phyloP scores from a whole-genome alignment of 2,113 vertebrate species.

The Psilopogon haemacephalus region DNA sequence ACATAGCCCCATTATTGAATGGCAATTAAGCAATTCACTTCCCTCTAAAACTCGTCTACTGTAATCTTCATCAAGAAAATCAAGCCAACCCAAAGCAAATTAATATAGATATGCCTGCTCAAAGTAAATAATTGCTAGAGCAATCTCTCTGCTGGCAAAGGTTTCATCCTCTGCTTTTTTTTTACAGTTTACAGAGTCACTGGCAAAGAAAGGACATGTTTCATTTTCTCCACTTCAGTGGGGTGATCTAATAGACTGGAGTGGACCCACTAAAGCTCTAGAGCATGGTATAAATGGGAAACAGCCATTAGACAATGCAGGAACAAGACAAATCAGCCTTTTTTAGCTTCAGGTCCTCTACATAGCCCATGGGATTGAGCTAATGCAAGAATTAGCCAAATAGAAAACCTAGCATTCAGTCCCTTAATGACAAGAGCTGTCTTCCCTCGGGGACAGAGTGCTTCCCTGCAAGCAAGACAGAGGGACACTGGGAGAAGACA shows the following conservation, averaged over 20 bases:
- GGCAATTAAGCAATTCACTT: slow-evolving; percentile 53
- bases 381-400: slow-evolving; percentile 26
- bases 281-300: slow-evolving; percentile 33
- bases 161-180: slow-evolving; percentile 9
- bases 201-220: slow-evolving; percentile 32
- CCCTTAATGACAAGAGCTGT: slow-evolving; percentile 29
- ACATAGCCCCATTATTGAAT: background rate
- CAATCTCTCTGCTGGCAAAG: background rate
- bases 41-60: slow-evolving; percentile 37
- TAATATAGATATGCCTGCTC: slow-evolving; percentile 51
- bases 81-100: slow-evolving; percentile 46
- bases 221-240: slow-evolving; percentile 66
- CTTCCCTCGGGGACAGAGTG: slow-evolving; percentile 2
- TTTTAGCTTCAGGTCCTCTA: slow-evolving; percentile 45
- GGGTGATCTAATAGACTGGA: slow-evolving; percentile 44
- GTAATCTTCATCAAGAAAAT: slow-evolving; percentile 64
- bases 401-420: background rate
- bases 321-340: slow-evolving; percentile 34
- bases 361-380: background rate
- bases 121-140: slow-evolving; percentile 54
- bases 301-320: slow-evolving; percentile 2
- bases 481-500: background rate
- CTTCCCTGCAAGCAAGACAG: background rate
- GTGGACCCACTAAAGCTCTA: slow-evolving; percentile 22
- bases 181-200: slow-evolving; percentile 1